These are phyloP conservation scores for Drosophila incognita DNA, from an alignment of 2,888 invertebrate genomes.

Conservation along the genomic window DNA sequence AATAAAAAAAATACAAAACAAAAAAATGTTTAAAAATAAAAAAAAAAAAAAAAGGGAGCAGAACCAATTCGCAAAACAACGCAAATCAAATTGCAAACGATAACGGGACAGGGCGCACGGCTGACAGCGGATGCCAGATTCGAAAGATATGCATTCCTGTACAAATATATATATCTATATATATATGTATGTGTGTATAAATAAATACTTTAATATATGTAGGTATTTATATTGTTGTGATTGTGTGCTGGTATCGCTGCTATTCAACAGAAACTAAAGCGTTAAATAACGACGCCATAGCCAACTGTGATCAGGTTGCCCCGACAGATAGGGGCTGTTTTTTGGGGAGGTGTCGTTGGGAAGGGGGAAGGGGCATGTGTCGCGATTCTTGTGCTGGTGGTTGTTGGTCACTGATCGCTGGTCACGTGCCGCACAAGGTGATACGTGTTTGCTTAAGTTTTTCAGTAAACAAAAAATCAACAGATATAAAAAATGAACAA, in stretches of 20 bases:
- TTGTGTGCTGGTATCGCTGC: conserved; percentile 36
- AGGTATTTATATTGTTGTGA: conserved; percentile 11
- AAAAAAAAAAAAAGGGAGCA: conserved; percentile 6
- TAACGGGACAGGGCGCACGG: conserved; percentile 36
- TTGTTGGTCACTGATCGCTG: conserved; percentile 24
- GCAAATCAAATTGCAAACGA: conserved; percentile 62
- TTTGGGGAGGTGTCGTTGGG: not conserved
- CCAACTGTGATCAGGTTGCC: conserved; percentile 44
- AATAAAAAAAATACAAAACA: not conserved
- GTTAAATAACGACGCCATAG: conserved; percentile 50
- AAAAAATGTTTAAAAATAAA: not conserved
- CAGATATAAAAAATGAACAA: not conserved
- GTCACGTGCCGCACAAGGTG: conserved; percentile 64
- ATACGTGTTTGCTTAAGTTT: conserved; percentile 30
- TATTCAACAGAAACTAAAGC: conserved; percentile 39
- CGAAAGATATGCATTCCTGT: conserved; percentile 37
- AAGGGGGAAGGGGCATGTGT: not conserved
- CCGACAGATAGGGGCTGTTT: not conserved
- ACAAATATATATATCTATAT: conserved; percentile 1
- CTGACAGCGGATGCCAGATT: conserved; percentile 52
- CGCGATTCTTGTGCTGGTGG: conserved; percentile 19
- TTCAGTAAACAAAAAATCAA: conserved; percentile 14
- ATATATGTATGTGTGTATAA: not conserved
- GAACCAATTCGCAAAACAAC: conserved; percentile 44
- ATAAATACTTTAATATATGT: conserved; percentile 1